A percentile compares a stretch with the other conserved stretches of the same genome.
Evolutionary conservation across 2,888 invertebrate species (phyloP).

Genomic region (Synergus laeviventris): DNA sequence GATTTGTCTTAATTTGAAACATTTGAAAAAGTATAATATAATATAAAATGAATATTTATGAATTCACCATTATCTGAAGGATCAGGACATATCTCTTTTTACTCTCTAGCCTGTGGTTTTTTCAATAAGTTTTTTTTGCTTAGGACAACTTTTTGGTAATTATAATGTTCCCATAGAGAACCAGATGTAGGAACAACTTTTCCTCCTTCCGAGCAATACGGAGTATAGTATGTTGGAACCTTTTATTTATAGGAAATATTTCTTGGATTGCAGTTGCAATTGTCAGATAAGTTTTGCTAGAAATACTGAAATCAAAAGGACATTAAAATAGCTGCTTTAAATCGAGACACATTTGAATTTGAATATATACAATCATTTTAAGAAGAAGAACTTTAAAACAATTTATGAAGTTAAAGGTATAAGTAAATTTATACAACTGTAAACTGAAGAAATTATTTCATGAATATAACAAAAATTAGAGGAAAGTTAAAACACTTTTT

Average conservation of each 20-base stretch:
- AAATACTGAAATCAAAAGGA: neutral
- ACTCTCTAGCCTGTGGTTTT: neutral
- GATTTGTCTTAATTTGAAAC: no score
- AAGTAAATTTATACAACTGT: no score
- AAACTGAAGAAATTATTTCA: no score
- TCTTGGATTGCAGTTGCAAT: neutral
- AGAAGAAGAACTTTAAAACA: no score
- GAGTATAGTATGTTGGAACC: neutral
- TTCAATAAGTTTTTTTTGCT: neutral
- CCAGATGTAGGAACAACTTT: neutral
- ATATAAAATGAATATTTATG: slow-evolving; percentile 2
- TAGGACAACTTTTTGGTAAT: neutral
- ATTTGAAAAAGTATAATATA: neutral
- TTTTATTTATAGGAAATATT: slow-evolving; percentile 9
- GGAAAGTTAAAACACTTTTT: no score
- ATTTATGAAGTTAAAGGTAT: no score
- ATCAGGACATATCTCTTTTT: neutral
- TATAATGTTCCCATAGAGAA: neutral
- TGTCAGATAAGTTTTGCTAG: neutral
- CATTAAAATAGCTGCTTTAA: neutral
- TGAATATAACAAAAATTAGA: no score
- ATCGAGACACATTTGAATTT: neutral
- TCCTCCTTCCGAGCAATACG: neutral
- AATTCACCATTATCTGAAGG: neutral
- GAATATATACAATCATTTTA: neutral